Percentiles rank a stretch among this genome's conserved stretches.
These are phyloP conservation scores for Callimico goeldii DNA, from an alignment of 2,797 vertebrate genomes.

Conservation along the genomic window DNA sequence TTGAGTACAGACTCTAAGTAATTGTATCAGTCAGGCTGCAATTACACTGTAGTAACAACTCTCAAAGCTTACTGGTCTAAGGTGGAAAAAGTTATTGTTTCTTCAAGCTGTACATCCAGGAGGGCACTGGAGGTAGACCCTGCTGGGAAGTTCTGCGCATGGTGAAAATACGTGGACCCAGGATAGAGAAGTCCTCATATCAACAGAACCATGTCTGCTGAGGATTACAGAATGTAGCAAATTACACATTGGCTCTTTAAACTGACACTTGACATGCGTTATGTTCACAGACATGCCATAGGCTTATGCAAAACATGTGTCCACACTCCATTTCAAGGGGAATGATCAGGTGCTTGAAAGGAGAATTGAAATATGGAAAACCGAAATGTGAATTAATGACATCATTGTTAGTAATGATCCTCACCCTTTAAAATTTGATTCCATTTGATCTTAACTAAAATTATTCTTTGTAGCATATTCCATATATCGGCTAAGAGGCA, in stretches of 20 bases:
- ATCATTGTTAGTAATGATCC: neutral
- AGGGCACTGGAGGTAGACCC: rapidly evolving
- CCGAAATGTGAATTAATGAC: neutral
- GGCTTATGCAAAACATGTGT: neutral
- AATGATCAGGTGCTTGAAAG: neutral
- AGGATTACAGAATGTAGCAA: neutral
- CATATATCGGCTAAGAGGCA: neutral
- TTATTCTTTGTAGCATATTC: neutral
- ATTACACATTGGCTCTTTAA: neutral
- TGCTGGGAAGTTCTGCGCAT: too few species aligned
- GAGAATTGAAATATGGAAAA: neutral
- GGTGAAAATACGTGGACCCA: neutral
- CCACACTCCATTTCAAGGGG: neutral
- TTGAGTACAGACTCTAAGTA: neutral
- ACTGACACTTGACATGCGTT: rapidly evolving
- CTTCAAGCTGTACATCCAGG: neutral
- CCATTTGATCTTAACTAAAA: neutral
- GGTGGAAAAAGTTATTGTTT: neutral
- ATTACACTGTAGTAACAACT: rapidly evolving
- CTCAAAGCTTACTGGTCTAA: too few species aligned
- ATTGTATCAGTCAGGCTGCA: rapidly evolving
- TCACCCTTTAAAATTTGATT: neutral
- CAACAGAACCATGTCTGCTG: neutral
- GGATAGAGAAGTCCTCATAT: too few species aligned
- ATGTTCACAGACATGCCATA: rapidly evolving